Evolutionary conservation across 2,888 invertebrate species (phyloP).

Genomic region (Netelia virgata): DNA sequence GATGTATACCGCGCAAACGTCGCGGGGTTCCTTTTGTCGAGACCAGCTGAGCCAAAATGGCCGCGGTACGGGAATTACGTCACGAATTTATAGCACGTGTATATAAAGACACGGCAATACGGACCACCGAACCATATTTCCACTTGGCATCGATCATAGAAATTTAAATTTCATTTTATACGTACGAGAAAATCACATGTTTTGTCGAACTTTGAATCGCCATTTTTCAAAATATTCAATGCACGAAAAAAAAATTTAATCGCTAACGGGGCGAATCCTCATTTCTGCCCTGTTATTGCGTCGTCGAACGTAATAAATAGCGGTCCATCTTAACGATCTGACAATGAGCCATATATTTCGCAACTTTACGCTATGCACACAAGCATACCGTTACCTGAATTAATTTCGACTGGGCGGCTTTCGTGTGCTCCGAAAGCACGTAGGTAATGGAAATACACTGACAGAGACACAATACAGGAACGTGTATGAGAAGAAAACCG

Average conservation of each 20-base stretch:
- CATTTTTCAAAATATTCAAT: too few relatives aligned
- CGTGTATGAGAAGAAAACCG: background rate
- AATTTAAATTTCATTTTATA: too few relatives aligned
- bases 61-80: conserved; percentile 78
- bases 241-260: too few relatives aligned
- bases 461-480: background rate
- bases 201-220: background rate
- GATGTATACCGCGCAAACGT: conserved; percentile 75
- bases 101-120: background rate
- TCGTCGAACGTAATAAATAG: too few relatives aligned
- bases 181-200: background rate
- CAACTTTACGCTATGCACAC: too few relatives aligned
- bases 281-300: too few relatives aligned
- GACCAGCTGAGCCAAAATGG: conserved; percentile 84
- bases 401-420: background rate
- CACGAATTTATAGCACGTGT: background rate
- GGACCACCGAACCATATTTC: too few relatives aligned
- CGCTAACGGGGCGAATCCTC: too few relatives aligned
- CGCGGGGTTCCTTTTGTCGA: conserved; percentile 79
- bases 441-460: background rate
- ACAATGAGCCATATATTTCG: too few relatives aligned
- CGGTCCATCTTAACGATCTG: too few relatives aligned
- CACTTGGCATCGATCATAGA: too few relatives aligned
- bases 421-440: background rate
- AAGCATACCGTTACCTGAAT: background rate